Percentiles rank a stretch among this genome's conserved stretches.
Conservation (phyloP, 1,140 invertebrate genomes). For the Atta colombica region DNA sequence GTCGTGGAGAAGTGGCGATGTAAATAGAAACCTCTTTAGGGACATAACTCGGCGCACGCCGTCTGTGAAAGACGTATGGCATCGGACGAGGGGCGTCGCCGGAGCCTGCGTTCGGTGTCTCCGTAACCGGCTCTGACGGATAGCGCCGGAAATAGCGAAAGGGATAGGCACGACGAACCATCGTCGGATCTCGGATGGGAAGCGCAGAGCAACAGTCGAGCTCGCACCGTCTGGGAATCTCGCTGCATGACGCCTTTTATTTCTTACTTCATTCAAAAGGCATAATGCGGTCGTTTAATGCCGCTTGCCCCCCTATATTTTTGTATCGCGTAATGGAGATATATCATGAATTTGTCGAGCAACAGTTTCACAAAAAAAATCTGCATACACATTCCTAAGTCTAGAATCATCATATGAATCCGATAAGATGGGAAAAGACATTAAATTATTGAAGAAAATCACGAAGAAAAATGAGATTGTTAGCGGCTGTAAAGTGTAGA, state of each 20-base stretch:
- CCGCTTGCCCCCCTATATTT: not conserved
- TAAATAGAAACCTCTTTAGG: slow-evolving; percentile 85
- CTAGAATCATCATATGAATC: not conserved
- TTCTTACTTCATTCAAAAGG: not conserved
- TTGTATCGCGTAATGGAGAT: not conserved
- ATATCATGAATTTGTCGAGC: not conserved
- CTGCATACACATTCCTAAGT: not conserved
- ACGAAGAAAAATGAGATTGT: not conserved
- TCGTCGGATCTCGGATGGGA: slow-evolving; percentile 24
- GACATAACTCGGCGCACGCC: slow-evolving; percentile 83
- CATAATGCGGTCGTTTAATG: slow-evolving; percentile 19
- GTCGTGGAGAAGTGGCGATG: slow-evolving; percentile 75
- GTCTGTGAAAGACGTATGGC: slow-evolving; percentile 84
- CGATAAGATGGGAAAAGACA: not conserved
- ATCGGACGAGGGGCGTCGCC: slow-evolving; percentile 79
- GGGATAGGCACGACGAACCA: slow-evolving; percentile 59
- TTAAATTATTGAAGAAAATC: not conserved
- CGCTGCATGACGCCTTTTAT: slow-evolving; percentile 5
- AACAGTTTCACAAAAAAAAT: not conserved
- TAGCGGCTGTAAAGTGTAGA: not conserved
- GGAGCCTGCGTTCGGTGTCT: slow-evolving; percentile 78
- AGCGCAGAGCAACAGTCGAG: slow-evolving; percentile 35
- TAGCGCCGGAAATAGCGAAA: slow-evolving; percentile 85
- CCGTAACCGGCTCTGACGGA: slow-evolving; percentile 85
- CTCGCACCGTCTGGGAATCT: slow-evolving; percentile 56